A percentile compares a stretch with the other conserved stretches of the same genome.
phyloP scores from a whole-genome alignment of 2,113 vertebrate genomes.

The Ahaetulla prasina region DNA sequence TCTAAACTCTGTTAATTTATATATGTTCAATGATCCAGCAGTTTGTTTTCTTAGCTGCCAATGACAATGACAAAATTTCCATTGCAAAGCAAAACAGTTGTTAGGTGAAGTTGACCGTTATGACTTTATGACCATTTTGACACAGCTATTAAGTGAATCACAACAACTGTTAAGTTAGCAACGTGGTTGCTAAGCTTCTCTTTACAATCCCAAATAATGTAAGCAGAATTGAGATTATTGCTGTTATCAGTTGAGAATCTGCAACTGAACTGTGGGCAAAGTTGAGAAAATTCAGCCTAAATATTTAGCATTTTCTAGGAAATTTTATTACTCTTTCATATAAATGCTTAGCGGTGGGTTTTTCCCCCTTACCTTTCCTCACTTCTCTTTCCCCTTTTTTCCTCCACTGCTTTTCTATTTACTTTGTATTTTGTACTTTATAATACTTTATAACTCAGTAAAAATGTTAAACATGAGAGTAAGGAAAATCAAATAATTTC shows the following conservation, averaged over 20 bases:
- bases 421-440: too few relatives aligned
- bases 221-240: not conserved
- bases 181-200: not conserved
- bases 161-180: not conserved
- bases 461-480: too few relatives aligned
- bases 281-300: not conserved
- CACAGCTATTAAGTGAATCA: not conserved
- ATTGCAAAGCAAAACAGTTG: not conserved
- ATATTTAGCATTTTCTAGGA: not conserved
- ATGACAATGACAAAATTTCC: not conserved
- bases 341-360: not conserved
- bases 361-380: too few relatives aligned
- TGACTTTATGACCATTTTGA: not conserved
- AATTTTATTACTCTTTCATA: not conserved
- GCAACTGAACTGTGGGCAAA: not conserved
- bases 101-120: not conserved
- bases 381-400: too few relatives aligned
- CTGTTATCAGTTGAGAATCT: not conserved
- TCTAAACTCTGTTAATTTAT: too few relatives aligned
- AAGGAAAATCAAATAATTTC: not conserved
- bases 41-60: not conserved
- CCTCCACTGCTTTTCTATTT: too few relatives aligned
- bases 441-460: too few relatives aligned
- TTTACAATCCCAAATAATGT: not conserved
- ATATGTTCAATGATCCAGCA: not conserved